Base-by-base conservation (phyloP, 2,888 invertebrate species). In the Luperina nickerlii region DNA sequence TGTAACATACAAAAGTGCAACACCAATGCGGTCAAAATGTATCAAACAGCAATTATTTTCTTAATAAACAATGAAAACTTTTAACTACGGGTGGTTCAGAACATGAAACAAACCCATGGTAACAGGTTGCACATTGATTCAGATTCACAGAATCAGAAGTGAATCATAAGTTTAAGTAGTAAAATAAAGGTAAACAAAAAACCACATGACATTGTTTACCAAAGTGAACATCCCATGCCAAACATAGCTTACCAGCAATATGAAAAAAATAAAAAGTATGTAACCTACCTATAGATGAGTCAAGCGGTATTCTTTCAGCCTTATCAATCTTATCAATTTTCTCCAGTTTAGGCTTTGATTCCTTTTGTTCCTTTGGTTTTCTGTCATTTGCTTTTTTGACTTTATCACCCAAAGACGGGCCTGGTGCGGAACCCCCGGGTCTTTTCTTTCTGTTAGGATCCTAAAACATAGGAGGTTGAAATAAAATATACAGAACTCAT, bases 401-500 rank as follows among this genome's bases (percentile, higher is more conserved):
- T 88, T 92, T 94, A 20, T 95, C 95, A 3, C 90, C 87, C 72
- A 94, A 93, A 13, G 89, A 81, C 13, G 82, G 87, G 57, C 81
- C 85, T 85, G 88, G 77, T 48, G 76, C 63, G 0, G 88, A 1
- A 11, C n/a, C 76, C 20, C 82, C 86, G 11, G 77, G 83, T 87
- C 93, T 95, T 80, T 92, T 95, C 89, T 93, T 95, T 84, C 93
- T 93, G 71, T 96, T 96, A 0, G 96, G 97, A 87, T 97, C 97
- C 97, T 97, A 75, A 2, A 83, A 86, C 6, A 62, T 6, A 54
- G 11, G 1, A 48, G 8, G n/a, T 68, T 32, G 1, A 15, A 54
- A 38, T 13, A 13, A 13, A 20, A 32, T 48, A 66, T 9, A 51
- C 11, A 71, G 2, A 73, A 32, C 11, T 66, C 15, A 24, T 45